Percentiles rank a stretch among this genome's conserved stretches.
Conservation (phyloP, 2,888 invertebrate genomes). For the Watsonalla cultraria region DNA sequence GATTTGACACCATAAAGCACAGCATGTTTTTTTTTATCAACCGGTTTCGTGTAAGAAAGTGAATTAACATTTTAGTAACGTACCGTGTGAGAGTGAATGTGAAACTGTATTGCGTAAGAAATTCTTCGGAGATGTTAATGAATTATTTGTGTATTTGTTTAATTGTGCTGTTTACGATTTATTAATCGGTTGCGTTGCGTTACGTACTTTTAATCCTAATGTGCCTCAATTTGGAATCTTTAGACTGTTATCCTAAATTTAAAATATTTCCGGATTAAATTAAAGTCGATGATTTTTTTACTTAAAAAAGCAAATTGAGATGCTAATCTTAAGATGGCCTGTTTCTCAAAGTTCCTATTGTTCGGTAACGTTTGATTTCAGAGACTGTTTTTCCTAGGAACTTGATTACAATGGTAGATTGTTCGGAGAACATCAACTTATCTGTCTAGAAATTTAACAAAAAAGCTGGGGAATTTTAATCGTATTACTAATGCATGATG, state of each 20-base stretch:
- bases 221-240: background rate
- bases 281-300: background rate
- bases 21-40: conserved; percentile 35
- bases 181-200: background rate
- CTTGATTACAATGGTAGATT: conserved; percentile 30
- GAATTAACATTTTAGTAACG: conserved; percentile 59
- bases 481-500: conserved; percentile 24
- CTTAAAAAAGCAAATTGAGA: background rate
- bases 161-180: conserved; percentile 25
- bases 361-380: conserved; percentile 7
- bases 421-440: conserved; percentile 29
- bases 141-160: conserved; percentile 36
- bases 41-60: conserved; percentile 67
- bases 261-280: no score
- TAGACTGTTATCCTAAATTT: no score
- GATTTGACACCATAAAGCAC: conserved; percentile 29
- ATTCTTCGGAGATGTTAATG: conserved; percentile 44
- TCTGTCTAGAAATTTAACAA: conserved; percentile 47
- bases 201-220: background rate
- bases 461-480: conserved; percentile 40
- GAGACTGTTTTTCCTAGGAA: conserved; percentile 30
- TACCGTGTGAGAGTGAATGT: conserved; percentile 70
- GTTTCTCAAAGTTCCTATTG: conserved; percentile 27
- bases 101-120: conserved; percentile 65
- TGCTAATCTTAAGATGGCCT: conserved; percentile 24